A percentile compares a stretch with the other conserved stretches of the same genome.
phyloP scores from a whole-genome alignment of 2,888 invertebrate genomes.

The Cylindroiulus punctatus region DNA sequence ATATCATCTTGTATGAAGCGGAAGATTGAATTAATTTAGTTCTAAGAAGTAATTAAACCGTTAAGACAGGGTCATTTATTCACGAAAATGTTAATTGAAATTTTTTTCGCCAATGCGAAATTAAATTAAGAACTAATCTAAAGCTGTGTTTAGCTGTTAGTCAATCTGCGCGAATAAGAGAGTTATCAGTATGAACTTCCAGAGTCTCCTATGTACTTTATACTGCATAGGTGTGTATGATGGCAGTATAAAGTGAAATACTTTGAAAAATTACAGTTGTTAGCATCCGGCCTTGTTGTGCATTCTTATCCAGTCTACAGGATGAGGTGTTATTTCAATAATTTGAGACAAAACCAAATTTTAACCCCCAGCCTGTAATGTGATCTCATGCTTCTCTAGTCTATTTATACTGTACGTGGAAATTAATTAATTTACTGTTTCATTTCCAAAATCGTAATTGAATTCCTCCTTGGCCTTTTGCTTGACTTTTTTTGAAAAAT shows the following conservation, averaged over 20 bases:
- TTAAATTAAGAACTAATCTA: background rate
- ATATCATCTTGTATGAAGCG: background rate
- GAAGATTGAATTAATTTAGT: background rate
- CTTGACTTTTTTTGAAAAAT: conserved; percentile 56
- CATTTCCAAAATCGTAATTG: conserved; percentile 56
- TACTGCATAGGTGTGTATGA: too few species aligned
- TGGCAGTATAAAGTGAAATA: too few species aligned
- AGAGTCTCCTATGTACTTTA: too few species aligned
- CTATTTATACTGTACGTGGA: background rate
- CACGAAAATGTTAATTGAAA: background rate
- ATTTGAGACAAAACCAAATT: too few species aligned
- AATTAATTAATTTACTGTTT: conserved; percentile 51
- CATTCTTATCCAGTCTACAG: too few species aligned
- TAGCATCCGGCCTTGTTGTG: too few species aligned
- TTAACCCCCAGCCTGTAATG: too few species aligned
- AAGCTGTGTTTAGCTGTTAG: background rate
- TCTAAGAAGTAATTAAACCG: background rate
- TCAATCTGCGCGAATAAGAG: too few species aligned
- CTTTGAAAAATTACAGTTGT: too few species aligned
- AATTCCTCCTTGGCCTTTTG: conserved; percentile 54
- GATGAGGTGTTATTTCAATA: too few species aligned
- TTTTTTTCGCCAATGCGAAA: background rate
- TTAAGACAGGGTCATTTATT: background rate
- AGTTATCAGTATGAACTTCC: too few species aligned
- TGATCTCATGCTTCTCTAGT: background rate